Percentiles rank a stretch among this genome's conserved stretches.
Conservation (phyloP, 2,888 invertebrate genomes). For the Blera fallax region DNA sequence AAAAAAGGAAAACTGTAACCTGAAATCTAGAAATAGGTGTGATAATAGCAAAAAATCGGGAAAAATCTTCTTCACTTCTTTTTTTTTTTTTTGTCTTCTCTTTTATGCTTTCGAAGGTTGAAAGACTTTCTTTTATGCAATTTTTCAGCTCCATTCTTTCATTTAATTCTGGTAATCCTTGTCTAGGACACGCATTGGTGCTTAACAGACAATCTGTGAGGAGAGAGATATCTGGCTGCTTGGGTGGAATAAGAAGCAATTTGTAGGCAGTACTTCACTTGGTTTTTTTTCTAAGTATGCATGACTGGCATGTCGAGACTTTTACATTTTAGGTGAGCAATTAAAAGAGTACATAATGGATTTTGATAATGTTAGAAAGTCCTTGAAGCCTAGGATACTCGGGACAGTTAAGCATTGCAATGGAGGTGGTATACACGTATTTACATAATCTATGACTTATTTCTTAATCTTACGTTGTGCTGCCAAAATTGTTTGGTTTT, state of each 20-base stretch:
- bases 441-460: too few relatives aligned
- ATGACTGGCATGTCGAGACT: not conserved
- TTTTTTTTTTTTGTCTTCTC: not conserved
- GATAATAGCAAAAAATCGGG: not conserved
- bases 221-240: slow-evolving; percentile 6
- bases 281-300: not conserved
- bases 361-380: not conserved
- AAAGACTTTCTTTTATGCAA: slow-evolving; percentile 13
- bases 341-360: not conserved
- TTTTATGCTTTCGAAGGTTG: not conserved
- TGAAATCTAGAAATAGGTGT: slow-evolving; percentile 17
- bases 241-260: slow-evolving; percentile 50
- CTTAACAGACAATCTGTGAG: slow-evolving; percentile 8
- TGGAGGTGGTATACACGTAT: too few relatives aligned
- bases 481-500: too few relatives aligned
- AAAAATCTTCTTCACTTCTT: not conserved
- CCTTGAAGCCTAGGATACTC: not conserved
- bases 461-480: too few relatives aligned
- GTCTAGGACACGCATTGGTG: slow-evolving; percentile 35
- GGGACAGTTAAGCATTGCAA: too few relatives aligned
- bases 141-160: slow-evolving; percentile 19
- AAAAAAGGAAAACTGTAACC: not conserved
- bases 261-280: slow-evolving; percentile 24
- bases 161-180: slow-evolving; percentile 38
- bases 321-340: not conserved